Percentiles rank a stretch among this genome's conserved stretches.
Conservation (phyloP, 1,140 invertebrate species). For the Centruroides sculpturatus region DNA sequence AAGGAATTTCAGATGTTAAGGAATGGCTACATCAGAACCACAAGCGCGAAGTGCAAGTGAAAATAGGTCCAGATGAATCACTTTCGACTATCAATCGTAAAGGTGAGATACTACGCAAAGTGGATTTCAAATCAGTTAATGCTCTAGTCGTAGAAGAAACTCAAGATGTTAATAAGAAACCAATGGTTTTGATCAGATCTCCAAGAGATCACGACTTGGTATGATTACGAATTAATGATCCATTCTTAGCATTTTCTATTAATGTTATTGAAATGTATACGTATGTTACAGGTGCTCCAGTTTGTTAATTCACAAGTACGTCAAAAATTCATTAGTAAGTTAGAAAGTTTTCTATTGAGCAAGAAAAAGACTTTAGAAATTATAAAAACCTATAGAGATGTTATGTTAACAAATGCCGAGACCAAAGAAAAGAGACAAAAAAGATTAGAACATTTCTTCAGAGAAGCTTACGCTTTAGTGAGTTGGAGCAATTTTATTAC, state of each 20-base stretch:
- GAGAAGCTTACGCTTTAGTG: conserved; percentile 82
- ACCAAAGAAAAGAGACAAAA: conserved; percentile 88
- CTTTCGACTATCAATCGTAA: conserved; percentile 59
- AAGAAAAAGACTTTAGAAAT: conserved; percentile 65
- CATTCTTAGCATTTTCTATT: background rate
- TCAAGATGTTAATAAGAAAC: conserved; percentile 39
- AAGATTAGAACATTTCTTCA: conserved; percentile 92
- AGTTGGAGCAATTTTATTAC: background rate
- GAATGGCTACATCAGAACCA: conserved; percentile 93
- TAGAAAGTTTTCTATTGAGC: conserved; percentile 65
- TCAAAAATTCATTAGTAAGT: conserved; percentile 71
- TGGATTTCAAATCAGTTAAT: conserved; percentile 50
- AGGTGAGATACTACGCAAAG: conserved; percentile 26
- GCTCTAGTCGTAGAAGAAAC: conserved; percentile 70
- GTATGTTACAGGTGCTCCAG: conserved; percentile 45
- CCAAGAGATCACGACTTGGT: conserved; percentile 85
- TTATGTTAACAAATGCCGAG: conserved; percentile 83
- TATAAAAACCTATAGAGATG: conserved; percentile 51
- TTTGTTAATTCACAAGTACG: conserved; percentile 64
- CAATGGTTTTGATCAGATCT: conserved; percentile 68
- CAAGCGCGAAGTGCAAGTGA: conserved; percentile 74
- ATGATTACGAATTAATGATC: background rate
- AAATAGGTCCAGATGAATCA: conserved; percentile 47
- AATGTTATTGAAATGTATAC: background rate
- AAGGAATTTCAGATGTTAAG: conserved; percentile 43